Base-by-base conservation (phyloP, 1,140 invertebrate species). In the Drosophila gunungcola region DNA sequence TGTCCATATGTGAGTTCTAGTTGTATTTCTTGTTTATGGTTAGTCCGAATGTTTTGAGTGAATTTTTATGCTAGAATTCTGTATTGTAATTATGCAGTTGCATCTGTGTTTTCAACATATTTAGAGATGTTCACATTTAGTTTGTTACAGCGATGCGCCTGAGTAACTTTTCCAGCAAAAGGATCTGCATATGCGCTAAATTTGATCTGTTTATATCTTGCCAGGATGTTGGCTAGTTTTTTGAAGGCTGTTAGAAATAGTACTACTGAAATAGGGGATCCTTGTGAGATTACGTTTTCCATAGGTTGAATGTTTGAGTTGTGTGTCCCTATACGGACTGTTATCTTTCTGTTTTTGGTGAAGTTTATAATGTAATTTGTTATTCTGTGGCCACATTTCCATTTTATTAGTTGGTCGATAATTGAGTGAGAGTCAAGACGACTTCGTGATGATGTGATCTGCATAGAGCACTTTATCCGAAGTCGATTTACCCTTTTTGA, bases 321-420 rank as follows among this genome's bases (percentile, higher is more conserved):
- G 16, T 53, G 34, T 54, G 48, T 29, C n/a, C 54, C 54, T 32
- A 21, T 13, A 13, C n/a, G n/a, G 41, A 60, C 34, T 36, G 43
- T 60, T 25, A 48, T 60, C 4, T 39, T 60, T 38, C 38, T 39
- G 11, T 39, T 39, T 11, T 39, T n/a, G n/a, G n/a, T n/a, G n/a
- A n/a, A n/a, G n/a, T n/a, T n/a, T n/a, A n/a, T n/a, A n/a, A n/a
- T n/a, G n/a, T n/a, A n/a, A n/a, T n/a, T n/a, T 39, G 11, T 39
- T 12, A 12, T 39, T 39, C 12, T 39, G 12, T 39, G 11, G 38
- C 38, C 11, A 12, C 38, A 39, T 39, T 39, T 39, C 38, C 38
- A 39, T 39, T 39, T 39, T 3, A 39, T n/a, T 12, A 39, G 2
- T 29, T 29, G 29, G 4, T 29, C 29, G 6, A 29, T 6, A 5